These are phyloP conservation scores for Dicyrtoma fusca DNA, from an alignment of 2,888 invertebrate genomes.

Conservation along the genomic window DNA sequence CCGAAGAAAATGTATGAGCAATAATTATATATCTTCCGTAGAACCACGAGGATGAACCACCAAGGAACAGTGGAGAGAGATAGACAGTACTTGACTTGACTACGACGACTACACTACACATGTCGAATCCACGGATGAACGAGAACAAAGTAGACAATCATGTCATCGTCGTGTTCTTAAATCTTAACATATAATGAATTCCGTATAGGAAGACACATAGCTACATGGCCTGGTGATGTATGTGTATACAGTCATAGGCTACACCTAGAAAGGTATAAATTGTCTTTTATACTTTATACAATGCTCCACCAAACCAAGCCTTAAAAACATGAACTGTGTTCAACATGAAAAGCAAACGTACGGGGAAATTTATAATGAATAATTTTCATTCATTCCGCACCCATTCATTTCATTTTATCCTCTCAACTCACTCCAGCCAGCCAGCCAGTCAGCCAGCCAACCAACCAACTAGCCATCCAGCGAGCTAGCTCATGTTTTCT, in stretches of 20 bases:
- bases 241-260: background rate
- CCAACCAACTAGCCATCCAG: too few species aligned
- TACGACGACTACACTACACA: background rate
- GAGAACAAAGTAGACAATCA: slow-evolving; percentile 28
- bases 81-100: background rate
- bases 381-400: slow-evolving; percentile 20
- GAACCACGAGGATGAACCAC: background rate
- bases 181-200: too few species aligned
- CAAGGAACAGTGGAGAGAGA: background rate
- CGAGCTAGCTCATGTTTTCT: slow-evolving; percentile 2
- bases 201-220: background rate
- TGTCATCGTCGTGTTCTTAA: slow-evolving; percentile 20
- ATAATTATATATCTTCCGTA: background rate
- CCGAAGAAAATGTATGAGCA: background rate
- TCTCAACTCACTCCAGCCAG: background rate
- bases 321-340: background rate
- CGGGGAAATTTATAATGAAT: background rate
- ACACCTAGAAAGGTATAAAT: too few species aligned
- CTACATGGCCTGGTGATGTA: background rate
- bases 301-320: too few species aligned
- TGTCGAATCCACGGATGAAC: slow-evolving; percentile 12
- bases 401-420: background rate
- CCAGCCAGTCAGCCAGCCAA: too few species aligned
- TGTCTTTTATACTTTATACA: too few species aligned
- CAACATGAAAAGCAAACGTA: background rate